Conservation (phyloP, 2,113 vertebrate species). For the Toxostoma redivivum region DNA sequence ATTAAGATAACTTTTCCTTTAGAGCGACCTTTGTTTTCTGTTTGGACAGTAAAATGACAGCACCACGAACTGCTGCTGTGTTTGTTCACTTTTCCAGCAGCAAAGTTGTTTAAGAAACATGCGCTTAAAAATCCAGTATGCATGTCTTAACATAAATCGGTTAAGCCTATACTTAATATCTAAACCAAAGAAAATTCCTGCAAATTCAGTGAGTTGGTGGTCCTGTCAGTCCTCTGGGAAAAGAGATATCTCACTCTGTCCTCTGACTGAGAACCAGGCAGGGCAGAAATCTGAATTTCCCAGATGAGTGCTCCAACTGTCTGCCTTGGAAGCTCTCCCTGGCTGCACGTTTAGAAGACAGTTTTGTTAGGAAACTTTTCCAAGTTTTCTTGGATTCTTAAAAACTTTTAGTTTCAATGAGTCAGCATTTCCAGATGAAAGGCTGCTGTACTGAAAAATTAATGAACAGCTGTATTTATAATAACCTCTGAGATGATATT, state of each 20-base stretch:
- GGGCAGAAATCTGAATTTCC: not conserved
- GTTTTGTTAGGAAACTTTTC: not conserved
- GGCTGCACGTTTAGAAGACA: not conserved
- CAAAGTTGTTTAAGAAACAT: not conserved
- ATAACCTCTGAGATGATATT: not conserved
- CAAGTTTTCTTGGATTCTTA: not conserved
- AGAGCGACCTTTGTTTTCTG: not conserved
- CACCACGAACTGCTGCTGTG: not conserved
- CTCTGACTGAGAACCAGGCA: not conserved
- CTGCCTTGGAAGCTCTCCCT: not conserved
- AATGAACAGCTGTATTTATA: not conserved
- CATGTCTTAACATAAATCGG: not conserved
- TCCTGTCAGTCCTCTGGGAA: not conserved
- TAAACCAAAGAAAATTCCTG: not conserved
- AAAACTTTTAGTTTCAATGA: not conserved
- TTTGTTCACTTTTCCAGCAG: not conserved
- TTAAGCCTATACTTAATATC: not conserved
- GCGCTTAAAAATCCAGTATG: not conserved
- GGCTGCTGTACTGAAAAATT: not conserved
- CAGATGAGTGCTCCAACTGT: not conserved
- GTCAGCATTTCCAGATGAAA: not conserved
- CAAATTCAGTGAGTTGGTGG: not conserved
- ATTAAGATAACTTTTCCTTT: not conserved
- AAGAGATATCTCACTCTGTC: not conserved
- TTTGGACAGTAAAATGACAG: not conserved